These are phyloP conservation scores for Apeltes quadracus DNA, from an alignment of 2,113 vertebrate genomes.

Conservation along the genomic window DNA sequence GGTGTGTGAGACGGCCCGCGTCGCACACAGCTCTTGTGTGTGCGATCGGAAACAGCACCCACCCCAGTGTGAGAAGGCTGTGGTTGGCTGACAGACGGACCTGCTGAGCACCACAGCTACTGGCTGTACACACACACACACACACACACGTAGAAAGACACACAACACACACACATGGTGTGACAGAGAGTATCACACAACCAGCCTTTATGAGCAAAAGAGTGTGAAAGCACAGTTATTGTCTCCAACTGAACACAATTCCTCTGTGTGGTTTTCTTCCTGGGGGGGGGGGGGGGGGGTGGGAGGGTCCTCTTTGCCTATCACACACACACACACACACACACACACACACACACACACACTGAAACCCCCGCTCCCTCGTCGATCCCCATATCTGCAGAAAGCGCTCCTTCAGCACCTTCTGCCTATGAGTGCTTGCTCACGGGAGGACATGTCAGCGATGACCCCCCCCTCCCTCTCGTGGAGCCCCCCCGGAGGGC, in stretches of 20 bases:
- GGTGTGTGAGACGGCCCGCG: constrained; percentile 19
- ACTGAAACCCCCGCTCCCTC: constrained; percentile 12
- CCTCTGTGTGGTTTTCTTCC: neutral
- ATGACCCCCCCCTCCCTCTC: constrained; percentile 63
- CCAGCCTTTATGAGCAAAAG: neutral
- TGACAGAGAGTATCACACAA: constrained; percentile 19
- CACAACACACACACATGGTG: neutral
- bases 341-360: constrained; percentile 3
- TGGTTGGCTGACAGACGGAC: constrained; percentile 58
- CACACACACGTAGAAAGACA: neutral
- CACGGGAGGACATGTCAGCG: constrained; percentile 68
- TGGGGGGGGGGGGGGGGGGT: neutral
- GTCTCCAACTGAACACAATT: neutral
- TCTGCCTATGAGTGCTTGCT: constrained; percentile 40
- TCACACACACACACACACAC: constrained; percentile 4
- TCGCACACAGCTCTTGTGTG: constrained; percentile 44
- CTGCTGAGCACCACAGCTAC: constrained; percentile 32
- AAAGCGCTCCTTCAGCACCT: constrained; percentile 49
- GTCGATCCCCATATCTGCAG: constrained; percentile 24
- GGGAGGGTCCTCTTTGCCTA: neutral
- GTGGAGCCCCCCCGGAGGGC: constrained; percentile 63
- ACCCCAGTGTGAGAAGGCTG: constrained; percentile 60
- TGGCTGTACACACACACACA: constrained; percentile 23
- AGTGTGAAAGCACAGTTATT: neutral
- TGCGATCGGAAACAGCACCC: constrained; percentile 44